These are phyloP conservation scores for Montipora efflorescens DNA, from an alignment of 64 coral and sea anemone species.

Conservation along the genomic window DNA sequence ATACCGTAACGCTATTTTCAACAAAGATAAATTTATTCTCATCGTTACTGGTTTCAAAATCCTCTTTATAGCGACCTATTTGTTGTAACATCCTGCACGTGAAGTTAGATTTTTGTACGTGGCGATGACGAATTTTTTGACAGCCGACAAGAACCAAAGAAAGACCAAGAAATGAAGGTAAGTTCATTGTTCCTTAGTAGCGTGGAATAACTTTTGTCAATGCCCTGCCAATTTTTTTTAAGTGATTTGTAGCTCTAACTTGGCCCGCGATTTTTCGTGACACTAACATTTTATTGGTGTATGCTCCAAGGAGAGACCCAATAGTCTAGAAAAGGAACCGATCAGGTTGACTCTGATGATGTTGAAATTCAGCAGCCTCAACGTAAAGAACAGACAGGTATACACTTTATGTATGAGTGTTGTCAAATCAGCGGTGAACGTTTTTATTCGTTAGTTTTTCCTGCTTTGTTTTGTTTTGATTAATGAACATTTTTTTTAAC, in stretches of 20 bases:
- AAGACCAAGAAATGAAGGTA: neutral
- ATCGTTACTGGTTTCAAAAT: too few species aligned
- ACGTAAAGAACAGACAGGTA: neutral
- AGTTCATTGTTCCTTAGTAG: neutral
- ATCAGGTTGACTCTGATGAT: neutral
- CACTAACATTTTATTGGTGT: neutral
- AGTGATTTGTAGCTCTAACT: neutral
- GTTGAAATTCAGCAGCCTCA: neutral
- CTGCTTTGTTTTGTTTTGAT: neutral
- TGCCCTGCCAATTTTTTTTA: neutral
- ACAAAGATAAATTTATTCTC: too few species aligned
- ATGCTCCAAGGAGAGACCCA: slow-evolving; percentile 1
- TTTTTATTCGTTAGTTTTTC: too few species aligned
- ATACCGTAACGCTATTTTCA: too few species aligned
- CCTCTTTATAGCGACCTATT: too few species aligned
- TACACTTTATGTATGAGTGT: neutral
- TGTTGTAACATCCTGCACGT: too few species aligned
- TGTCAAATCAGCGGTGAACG: too few species aligned
- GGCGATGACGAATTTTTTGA: neutral
- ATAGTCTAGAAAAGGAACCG: slow-evolving; percentile 10
- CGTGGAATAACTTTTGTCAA: neutral
- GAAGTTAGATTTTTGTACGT: too few species aligned
- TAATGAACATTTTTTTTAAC: neutral
- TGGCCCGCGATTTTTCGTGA: too few species aligned
- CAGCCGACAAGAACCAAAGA: neutral